Evolutionary conservation across 1,140 invertebrate genomes (phyloP).

Genomic region (Diachasmimorpha longicaudata): DNA sequence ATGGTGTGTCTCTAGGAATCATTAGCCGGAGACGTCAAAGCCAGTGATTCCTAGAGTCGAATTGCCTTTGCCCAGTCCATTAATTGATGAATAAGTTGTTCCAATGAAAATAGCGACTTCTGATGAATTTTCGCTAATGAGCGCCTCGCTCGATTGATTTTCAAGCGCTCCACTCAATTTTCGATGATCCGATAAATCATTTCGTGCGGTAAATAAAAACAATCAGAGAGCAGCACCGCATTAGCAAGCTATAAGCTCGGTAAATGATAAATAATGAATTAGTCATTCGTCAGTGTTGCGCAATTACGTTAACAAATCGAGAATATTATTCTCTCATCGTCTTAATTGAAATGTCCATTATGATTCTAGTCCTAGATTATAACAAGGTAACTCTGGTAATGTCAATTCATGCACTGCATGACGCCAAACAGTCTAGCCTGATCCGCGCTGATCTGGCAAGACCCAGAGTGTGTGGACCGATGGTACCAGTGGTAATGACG

Average conservation of each 20-base stretch:
- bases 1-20: no score
- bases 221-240: background rate
- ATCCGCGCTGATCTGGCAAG: background rate
- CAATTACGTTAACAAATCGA: background rate
- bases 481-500: background rate
- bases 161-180: no score
- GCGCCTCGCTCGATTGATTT: no score
- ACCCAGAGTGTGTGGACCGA: background rate
- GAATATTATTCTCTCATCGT: background rate
- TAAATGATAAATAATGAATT: background rate
- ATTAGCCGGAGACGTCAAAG: no score
- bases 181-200: no score
- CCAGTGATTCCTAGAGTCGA: no score
- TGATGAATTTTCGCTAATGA: no score
- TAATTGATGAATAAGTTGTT: no score
- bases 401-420: background rate
- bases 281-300: background rate
- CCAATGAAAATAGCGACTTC: no score
- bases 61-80: no score
- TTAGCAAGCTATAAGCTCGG: background rate
- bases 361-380: background rate
- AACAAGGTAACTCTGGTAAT: background rate
- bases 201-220: no score
- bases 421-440: constrained; percentile 6
- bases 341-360: background rate